Conservation (phyloP, 2,797 vertebrate species). For the Meriones psammophilus region DNA sequence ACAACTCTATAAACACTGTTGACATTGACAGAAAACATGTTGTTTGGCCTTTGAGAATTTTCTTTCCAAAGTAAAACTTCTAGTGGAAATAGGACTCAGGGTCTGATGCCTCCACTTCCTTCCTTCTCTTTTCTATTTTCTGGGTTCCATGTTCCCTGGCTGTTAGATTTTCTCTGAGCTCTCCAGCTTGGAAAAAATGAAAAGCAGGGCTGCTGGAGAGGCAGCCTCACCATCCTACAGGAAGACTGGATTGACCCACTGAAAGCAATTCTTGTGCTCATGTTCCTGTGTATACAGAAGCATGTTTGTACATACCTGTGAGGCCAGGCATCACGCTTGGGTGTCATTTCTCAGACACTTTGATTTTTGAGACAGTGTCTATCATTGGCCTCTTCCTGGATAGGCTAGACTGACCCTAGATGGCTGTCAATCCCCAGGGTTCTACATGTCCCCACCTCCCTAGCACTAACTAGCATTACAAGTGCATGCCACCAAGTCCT, state of each 20-base stretch:
- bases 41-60: background rate
- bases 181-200: background rate
- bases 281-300: background rate
- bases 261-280: background rate
- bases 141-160: background rate
- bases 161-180: background rate
- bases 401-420: background rate
- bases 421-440: background rate
- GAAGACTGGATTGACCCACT: background rate
- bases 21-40: background rate
- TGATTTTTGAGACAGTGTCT: background rate
- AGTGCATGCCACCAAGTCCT: background rate
- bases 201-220: background rate
- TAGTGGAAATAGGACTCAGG: background rate
- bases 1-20: background rate
- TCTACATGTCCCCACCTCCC: background rate
- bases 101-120: rapidly evolving
- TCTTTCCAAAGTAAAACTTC: background rate
- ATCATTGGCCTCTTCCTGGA: background rate
- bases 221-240: background rate
- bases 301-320: background rate
- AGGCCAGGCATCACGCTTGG: background rate
- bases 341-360: background rate
- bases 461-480: background rate
- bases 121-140: no score